phyloP scores from a whole-genome alignment of 2,797 vertebrate species.

The Sphenodon punctatus region DNA sequence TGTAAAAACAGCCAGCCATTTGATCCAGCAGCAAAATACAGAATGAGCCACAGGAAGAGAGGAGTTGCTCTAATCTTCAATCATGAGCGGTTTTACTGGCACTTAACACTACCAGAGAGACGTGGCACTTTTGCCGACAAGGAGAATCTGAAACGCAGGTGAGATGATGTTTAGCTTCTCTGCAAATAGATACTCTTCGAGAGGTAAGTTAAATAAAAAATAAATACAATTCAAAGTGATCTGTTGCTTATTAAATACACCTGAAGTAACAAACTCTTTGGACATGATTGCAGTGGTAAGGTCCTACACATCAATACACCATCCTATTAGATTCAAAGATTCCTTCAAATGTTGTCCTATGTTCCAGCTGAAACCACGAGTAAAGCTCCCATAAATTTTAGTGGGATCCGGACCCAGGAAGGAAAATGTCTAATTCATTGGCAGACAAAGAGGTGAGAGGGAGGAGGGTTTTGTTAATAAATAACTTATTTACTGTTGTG shows the following conservation, averaged over 20 bases:
- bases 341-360: not conserved
- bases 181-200: not conserved
- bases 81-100: slow-evolving; percentile 90
- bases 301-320: not conserved
- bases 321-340: not conserved
- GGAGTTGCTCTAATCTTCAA: slow-evolving; percentile 94
- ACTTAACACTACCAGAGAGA: slow-evolving; percentile 72
- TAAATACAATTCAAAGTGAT: not conserved
- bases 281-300: not conserved
- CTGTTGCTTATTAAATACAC: not conserved
- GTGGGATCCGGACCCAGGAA: not conserved
- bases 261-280: not conserved
- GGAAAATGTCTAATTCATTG: not conserved
- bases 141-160: slow-evolving; percentile 83
- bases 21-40: slow-evolving; percentile 87
- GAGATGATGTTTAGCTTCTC: not conserved
- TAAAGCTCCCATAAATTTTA: not conserved
- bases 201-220: not conserved
- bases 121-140: slow-evolving; percentile 84
- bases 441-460: not conserved
- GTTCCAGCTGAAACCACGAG: not conserved
- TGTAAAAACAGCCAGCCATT: slow-evolving; percentile 57
- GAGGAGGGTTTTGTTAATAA: not conserved
- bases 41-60: slow-evolving; percentile 85
- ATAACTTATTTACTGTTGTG: not conserved